These are phyloP conservation scores for Dromiciops gliroides DNA, from an alignment of 2,113 vertebrate species.

Conservation along the genomic window DNA sequence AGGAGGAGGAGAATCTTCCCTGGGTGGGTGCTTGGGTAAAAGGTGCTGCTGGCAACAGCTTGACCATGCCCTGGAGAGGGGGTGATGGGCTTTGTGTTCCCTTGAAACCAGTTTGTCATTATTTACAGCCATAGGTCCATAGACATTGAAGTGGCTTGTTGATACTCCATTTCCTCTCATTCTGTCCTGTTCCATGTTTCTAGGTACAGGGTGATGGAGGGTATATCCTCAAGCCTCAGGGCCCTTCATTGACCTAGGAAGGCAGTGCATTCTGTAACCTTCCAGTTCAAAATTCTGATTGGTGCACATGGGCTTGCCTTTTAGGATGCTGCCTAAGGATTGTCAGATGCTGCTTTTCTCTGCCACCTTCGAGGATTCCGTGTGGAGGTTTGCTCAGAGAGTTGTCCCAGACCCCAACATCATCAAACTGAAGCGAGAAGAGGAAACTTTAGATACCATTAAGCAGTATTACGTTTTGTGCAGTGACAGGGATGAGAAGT, in stretches of 20 bases:
- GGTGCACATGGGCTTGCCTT: not conserved
- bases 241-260: not conserved
- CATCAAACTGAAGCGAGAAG: conserved; percentile 94
- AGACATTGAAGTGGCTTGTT: not conserved
- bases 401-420: conserved; percentile 95
- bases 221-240: not conserved
- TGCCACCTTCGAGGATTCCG: conserved; percentile 96
- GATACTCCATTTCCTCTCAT: not conserved
- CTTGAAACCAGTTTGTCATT: too few species aligned
- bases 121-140: too few species aligned
- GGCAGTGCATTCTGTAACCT: not conserved
- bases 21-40: not conserved
- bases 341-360: conserved; percentile 99
- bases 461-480: conserved; percentile 96
- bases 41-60: not conserved
- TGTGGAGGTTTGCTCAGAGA: conserved; percentile 94
- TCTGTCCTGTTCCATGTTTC: not conserved
- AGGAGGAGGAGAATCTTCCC: conserved; percentile 88
- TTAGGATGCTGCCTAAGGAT: conserved; percentile 89
- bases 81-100: not conserved
- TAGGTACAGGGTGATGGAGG: not conserved
- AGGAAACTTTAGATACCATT: conserved; percentile 97
- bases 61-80: not conserved
- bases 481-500: conserved; percentile 93
- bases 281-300: not conserved